Evolutionary conservation across 2,797 vertebrate genomes (phyloP).

Genomic region (Varecia variegata): DNA sequence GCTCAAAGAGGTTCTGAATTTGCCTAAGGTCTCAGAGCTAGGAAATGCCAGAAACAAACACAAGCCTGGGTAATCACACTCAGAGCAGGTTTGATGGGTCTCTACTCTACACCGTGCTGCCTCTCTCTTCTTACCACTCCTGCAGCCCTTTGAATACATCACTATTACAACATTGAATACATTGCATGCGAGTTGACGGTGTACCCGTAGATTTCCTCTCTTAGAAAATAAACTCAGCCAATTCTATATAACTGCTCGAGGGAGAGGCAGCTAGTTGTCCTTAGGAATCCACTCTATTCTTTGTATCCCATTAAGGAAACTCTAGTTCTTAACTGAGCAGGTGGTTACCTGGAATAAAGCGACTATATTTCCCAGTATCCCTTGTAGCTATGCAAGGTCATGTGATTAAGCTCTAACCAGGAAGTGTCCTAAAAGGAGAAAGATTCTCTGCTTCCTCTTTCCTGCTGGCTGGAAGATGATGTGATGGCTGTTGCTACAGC

Average conservation of each 20-base stretch:
- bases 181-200: not conserved
- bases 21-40: not conserved
- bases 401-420: not conserved
- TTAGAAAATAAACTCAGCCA: not conserved
- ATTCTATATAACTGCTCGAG: not conserved
- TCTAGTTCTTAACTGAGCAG: not conserved
- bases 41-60: not conserved
- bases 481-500: not conserved
- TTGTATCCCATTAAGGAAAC: not conserved
- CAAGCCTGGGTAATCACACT: not conserved
- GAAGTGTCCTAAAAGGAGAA: not conserved
- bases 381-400: not conserved
- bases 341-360: not conserved
- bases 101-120: accelerated
- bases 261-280: not conserved
- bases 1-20: not conserved
- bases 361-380: not conserved
- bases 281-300: not conserved
- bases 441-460: not conserved
- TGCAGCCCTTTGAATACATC: not conserved
- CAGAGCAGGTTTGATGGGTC: not conserved
- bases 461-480: not conserved
- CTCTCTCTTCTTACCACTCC: not conserved
- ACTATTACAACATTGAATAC: no score
- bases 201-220: not conserved